Base-by-base conservation (phyloP, 2,113 vertebrate genomes). In the Panthera uncia region DNA sequence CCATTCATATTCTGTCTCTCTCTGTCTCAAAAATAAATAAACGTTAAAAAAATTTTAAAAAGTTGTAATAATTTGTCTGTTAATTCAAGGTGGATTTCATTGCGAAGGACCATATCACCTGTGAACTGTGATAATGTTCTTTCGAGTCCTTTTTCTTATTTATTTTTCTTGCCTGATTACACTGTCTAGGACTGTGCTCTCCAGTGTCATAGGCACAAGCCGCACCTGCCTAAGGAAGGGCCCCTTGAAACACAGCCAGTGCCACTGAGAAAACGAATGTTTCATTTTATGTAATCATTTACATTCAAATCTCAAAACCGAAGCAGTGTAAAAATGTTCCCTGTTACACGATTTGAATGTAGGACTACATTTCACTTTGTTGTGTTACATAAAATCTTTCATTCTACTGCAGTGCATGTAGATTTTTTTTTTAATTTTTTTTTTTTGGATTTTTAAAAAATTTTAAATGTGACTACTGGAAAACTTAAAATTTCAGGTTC, bases 81-180 rank as follows among this genome's bases (percentile, higher is more conserved):
- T 91, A 38, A 73, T 55, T 96, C 31, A 11, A 19, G 45, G n/a
- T 66, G 52, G 50, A 45, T 94, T 52, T 88, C 76, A 19, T 33
- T 1, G 14, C 31, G 21, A 52, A 41, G 13, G 74, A 23, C 31
- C 6, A 10, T 84, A 36, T 50, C 10, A 31, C 14, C 31, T 79
- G 11, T 83, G 41, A 55, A 14, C 25, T 18, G 6, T 27, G 33
- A 55, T 19, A 19, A 31, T 18, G 9, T 31, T 66, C n/a, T 31
- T 86, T 52, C 23, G 38, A 65, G 55, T 68, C 25, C 7, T 31
- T 83, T 83, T 48, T 36, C 25, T 19, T 31, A 33, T 86, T 86
- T 66, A 5, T 11, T 50, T 85, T 93, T 50, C 73, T 83, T 68
- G 33, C 3, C 21, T 36, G 57, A 74, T 45, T 23, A 14, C 23